Evolutionary conservation across 2,888 invertebrate species (phyloP), one percentile per base, ranked within the genome.

Genomic region (Priocnemis perturbator): DNA sequence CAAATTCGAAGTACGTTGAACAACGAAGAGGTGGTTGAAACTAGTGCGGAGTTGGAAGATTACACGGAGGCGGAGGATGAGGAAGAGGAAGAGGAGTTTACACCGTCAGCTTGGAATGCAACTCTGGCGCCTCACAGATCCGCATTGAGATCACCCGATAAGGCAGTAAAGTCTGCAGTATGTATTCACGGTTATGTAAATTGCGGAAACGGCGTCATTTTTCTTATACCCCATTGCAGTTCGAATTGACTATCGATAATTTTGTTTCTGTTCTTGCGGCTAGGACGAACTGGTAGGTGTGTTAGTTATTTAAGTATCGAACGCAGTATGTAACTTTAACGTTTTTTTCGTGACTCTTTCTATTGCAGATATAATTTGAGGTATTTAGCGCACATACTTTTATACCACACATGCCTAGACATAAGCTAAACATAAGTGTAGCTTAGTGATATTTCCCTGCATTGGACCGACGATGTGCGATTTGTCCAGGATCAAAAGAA

Each of bases 61-160:
- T 17, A 50, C 9, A 50, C 23, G 37, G 37, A 37, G 14, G 50
- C 50, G 14, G 48, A 63, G 57, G 93, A 93, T 74, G 94, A 93
- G 82, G 93, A 92, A 64, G 94, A 94, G 85, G 90, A 91, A 62
- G 90, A 91, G 45, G 93, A 93, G 81, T 95, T 95, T 87, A 93
- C 95, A 67, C 95, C 95, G 5, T 95, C 95, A 3, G 94, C 94
- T 71, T 96, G 96, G 96, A 93, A 95, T 88, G 93, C 94, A 79
- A 92, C 93, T 82, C 93, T 95, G 19, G 93, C 92, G 1, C 96
- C 96, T n/a, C 91, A 92, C 60, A 93, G 94, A 88, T 94, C 95
- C 26, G 93, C 95, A 17, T 89, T 96, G 19, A 91, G 92, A 71
- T 92, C 92, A 61, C 92, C 93, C 0, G 92, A 92, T 67, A 92